phyloP scores from a whole-genome alignment of 2,113 vertebrate genomes.

The Mastomys coucha region DNA sequence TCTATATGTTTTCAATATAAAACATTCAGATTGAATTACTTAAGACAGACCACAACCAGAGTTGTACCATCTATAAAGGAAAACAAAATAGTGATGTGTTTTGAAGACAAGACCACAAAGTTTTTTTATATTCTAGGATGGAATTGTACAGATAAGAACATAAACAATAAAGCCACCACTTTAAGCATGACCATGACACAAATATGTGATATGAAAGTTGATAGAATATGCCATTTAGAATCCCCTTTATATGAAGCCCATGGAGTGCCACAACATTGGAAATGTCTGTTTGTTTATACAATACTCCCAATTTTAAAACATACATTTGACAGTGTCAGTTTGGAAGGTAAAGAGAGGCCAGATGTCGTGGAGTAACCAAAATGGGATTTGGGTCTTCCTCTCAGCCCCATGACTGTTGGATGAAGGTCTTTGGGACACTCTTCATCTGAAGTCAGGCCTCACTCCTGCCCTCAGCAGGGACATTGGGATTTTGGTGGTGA shows the following conservation, averaged over 20 bases:
- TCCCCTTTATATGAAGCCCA: neutral
- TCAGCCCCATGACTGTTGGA: neutral
- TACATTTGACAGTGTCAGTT: no score
- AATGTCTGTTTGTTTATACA: neutral
- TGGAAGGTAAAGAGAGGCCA: neutral
- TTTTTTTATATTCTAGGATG: neutral
- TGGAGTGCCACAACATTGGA: neutral
- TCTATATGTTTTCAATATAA: neutral
- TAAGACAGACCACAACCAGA: neutral
- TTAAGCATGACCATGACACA: neutral
- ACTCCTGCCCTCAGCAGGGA: no score
- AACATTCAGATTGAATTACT: neutral
- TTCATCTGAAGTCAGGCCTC: no score
- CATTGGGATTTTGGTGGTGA: neutral
- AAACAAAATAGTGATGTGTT: neutral
- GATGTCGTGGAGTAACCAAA: fast-evolving
- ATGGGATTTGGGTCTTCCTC: neutral
- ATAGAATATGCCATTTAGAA: neutral
- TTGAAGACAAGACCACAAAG: neutral
- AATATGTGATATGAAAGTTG: neutral
- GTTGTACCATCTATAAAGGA: neutral
- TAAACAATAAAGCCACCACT: neutral
- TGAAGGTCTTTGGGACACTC: neutral
- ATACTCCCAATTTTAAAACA: neutral
- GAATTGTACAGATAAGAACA: neutral